These are phyloP conservation scores for Seira ritae DNA, from an alignment of 2,888 invertebrate species.

Conservation along the genomic window DNA sequence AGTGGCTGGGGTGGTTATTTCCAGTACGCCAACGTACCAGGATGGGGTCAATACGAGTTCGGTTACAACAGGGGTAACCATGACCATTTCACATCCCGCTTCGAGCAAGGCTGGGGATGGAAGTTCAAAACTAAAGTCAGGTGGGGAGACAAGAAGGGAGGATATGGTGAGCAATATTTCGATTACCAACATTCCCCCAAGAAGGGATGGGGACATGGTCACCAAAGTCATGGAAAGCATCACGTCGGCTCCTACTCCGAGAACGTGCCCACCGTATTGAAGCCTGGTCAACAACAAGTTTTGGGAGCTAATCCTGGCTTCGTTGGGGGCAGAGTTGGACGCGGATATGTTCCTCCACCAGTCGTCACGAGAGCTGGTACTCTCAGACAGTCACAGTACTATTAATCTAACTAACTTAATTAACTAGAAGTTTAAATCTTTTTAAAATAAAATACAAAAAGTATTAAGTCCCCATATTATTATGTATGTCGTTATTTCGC, in stretches of 20 bases:
- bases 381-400: no score
- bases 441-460: no score
- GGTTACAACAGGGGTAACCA: slow-evolving; percentile 75
- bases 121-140: slow-evolving; percentile 75
- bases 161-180: slow-evolving; percentile 74
- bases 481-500: no score
- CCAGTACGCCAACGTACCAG: slow-evolving; percentile 75
- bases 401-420: no score
- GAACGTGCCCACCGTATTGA: slow-evolving; percentile 42
- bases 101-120: slow-evolving; percentile 75
- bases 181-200: slow-evolving; percentile 74
- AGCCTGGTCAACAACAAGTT: slow-evolving; percentile 8
- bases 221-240: slow-evolving; percentile 45
- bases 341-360: not conserved
- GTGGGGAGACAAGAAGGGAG: slow-evolving; percentile 75
- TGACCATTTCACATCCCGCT: slow-evolving; percentile 75
- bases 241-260: slow-evolving; percentile 55
- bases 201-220: slow-evolving; percentile 37
- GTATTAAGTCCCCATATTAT: no score
- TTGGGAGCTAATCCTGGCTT: slow-evolving; percentile 28
- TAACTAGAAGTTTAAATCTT: no score
- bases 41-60: slow-evolving; percentile 75
- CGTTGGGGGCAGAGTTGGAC: not conserved
- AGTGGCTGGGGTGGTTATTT: slow-evolving; percentile 73
- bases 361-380: not conserved